phyloP scores from a whole-genome alignment of 2,888 invertebrate genomes.

The Drosophila prolongata region DNA sequence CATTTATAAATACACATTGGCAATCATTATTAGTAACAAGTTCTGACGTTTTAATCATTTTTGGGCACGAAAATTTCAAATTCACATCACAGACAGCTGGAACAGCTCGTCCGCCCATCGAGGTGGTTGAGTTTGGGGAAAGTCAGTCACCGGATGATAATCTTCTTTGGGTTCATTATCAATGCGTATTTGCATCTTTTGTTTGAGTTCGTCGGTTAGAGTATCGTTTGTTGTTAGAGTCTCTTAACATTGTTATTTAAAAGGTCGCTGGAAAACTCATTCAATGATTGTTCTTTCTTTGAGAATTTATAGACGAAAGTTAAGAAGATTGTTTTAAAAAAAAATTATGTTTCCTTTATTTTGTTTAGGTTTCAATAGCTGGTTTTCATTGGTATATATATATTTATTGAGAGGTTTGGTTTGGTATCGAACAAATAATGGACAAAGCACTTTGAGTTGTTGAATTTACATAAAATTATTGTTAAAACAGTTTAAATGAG shows the following conservation, averaged over 20 bases:
- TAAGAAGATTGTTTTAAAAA: too few relatives aligned
- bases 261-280: neutral
- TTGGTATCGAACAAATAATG: too few relatives aligned
- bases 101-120: conserved; percentile 7
- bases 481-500: neutral
- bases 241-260: neutral
- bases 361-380: too few relatives aligned
- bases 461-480: neutral
- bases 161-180: conserved; percentile 51
- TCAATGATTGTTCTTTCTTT: too few relatives aligned
- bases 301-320: too few relatives aligned
- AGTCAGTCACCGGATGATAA: conserved; percentile 40
- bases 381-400: too few relatives aligned
- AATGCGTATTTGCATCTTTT: conserved; percentile 62
- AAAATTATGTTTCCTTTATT: too few relatives aligned
- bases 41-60: conserved; percentile 53
- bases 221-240: conserved; percentile 1
- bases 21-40: conserved; percentile 64
- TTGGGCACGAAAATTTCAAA: conserved; percentile 40
- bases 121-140: neutral
- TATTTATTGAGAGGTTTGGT: too few relatives aligned
- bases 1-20: conserved; percentile 69
- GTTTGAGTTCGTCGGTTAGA: conserved; percentile 29
- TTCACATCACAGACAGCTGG: conserved; percentile 34
- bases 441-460: too few relatives aligned